These are phyloP conservation scores for Muschampia staudingeri DNA, from an alignment of 2,888 invertebrate species.

Conservation along the genomic window DNA sequence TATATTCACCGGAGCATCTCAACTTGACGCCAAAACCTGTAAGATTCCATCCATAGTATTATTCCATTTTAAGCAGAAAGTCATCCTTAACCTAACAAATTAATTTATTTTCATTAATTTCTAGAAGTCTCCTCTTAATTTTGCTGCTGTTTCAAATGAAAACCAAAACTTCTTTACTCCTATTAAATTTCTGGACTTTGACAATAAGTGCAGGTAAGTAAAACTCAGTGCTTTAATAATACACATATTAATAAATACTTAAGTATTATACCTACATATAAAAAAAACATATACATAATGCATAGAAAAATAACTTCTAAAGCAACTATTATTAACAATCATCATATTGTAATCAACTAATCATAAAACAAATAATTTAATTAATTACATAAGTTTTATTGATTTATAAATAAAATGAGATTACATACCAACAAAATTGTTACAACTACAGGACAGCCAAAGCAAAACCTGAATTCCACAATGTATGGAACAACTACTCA, in stretches of 20 bases:
- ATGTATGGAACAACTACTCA: slow-evolving; percentile 82
- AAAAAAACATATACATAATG: not conserved
- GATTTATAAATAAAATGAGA: too few relatives aligned
- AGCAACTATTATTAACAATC: too few relatives aligned
- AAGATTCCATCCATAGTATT: slow-evolving; percentile 69
- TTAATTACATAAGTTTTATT: not conserved
- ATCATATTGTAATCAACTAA: too few relatives aligned
- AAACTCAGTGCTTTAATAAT: not conserved
- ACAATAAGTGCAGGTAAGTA: slow-evolving; percentile 83
- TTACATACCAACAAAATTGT: not conserved
- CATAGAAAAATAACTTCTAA: not conserved
- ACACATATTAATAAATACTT: not conserved
- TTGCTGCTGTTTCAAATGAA: slow-evolving; percentile 74
- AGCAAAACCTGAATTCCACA: slow-evolving; percentile 72
- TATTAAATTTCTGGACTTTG: slow-evolving; percentile 76
- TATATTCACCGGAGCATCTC: slow-evolving; percentile 89
- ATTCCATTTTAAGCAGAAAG: not conserved
- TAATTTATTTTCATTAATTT: slow-evolving; percentile 47
- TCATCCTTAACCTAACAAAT: slow-evolving; percentile 2
- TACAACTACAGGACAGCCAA: slow-evolving; percentile 80
- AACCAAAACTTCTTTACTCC: slow-evolving; percentile 79
- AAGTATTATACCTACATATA: not conserved
- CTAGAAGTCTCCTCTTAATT: slow-evolving; percentile 74
- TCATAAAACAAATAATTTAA: not conserved
- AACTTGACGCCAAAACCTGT: slow-evolving; percentile 87